These are phyloP conservation scores for Iselma pallidipennis DNA, from an alignment of 2,888 invertebrate genomes.

Conservation along the genomic window DNA sequence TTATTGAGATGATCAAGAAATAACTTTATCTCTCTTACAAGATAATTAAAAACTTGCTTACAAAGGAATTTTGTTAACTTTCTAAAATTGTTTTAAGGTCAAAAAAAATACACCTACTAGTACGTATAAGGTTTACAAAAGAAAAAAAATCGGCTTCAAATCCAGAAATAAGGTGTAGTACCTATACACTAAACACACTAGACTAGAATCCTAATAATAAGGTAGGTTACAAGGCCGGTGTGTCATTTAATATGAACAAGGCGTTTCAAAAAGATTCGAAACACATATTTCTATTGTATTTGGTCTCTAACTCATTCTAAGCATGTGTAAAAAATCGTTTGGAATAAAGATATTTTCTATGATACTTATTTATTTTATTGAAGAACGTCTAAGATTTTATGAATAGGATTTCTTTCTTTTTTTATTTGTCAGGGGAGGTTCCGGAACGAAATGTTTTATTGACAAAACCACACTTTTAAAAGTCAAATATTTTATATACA, in stretches of 20 bases:
- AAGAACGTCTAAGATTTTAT: slow-evolving; percentile 23
- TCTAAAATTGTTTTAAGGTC: neutral
- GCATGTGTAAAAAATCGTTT: slow-evolving; percentile 32
- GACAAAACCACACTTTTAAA: slow-evolving; percentile 27
- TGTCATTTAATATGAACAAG: slow-evolving; percentile 47
- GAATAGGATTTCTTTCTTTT: too few relatives aligned
- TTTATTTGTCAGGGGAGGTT: too few relatives aligned
- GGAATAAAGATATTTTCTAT: slow-evolving; percentile 44
- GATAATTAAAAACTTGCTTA: neutral
- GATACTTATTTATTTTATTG: slow-evolving; percentile 33
- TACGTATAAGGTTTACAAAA: too few relatives aligned
- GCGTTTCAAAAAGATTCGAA: slow-evolving; percentile 43
- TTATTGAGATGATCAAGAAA: neutral
- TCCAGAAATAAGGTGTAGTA: neutral
- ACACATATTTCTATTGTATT: slow-evolving; percentile 22
- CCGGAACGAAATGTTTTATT: slow-evolving; percentile 37
- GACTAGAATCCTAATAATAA: slow-evolving; percentile 14
- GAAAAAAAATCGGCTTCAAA: too few relatives aligned
- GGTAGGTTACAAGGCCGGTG: slow-evolving; percentile 45
- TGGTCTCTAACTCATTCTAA: neutral
- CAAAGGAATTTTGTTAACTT: neutral
- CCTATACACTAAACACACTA: too few relatives aligned
- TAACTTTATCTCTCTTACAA: neutral
- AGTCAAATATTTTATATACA: too few relatives aligned
- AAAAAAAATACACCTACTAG: too few relatives aligned